Evolutionary conservation across 2,113 vertebrate genomes (phyloP).

Genomic region (Syngnathus floridae): DNA sequence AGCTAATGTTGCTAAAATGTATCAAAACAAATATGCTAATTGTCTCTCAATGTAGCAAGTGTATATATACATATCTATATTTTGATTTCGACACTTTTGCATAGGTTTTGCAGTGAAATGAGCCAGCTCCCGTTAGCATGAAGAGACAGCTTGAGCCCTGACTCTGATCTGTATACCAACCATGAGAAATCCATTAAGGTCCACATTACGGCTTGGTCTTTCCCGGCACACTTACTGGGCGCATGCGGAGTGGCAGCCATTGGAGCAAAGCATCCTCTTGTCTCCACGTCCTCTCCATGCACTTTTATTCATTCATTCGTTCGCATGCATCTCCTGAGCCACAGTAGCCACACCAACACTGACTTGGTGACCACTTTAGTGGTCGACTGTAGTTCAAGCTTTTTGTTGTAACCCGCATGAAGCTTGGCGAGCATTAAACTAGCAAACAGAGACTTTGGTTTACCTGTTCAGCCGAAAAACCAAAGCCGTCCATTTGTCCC

Average conservation of each 20-base stretch:
- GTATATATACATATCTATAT: no score
- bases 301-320: slow-evolving; percentile 20
- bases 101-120: slow-evolving; percentile 16
- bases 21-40: no score
- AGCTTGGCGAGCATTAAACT: not conserved
- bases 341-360: slow-evolving; percentile 28
- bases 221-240: slow-evolving; percentile 66
- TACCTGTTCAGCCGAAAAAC: not conserved
- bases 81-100: not conserved
- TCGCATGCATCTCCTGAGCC: slow-evolving; percentile 21
- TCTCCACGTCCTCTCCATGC: slow-evolving; percentile 17
- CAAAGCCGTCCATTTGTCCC: not conserved
- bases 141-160: not conserved
- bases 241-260: slow-evolving; percentile 56
- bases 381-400: not conserved
- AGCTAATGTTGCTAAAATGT: no score
- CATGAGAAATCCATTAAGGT: slow-evolving; percentile 61
- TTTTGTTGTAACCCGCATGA: no score
- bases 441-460: not conserved
- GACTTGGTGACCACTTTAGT: not conserved
- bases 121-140: slow-evolving; percentile 17
- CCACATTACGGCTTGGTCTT: slow-evolving; percentile 57
- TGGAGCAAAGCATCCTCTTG: slow-evolving; percentile 30
- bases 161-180: slow-evolving; percentile 69
- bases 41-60: no score